phyloP scores from a whole-genome alignment of 37 sponge, comb jelly and placozoan species.

The Chondrilla cf. caribensis region DNA sequence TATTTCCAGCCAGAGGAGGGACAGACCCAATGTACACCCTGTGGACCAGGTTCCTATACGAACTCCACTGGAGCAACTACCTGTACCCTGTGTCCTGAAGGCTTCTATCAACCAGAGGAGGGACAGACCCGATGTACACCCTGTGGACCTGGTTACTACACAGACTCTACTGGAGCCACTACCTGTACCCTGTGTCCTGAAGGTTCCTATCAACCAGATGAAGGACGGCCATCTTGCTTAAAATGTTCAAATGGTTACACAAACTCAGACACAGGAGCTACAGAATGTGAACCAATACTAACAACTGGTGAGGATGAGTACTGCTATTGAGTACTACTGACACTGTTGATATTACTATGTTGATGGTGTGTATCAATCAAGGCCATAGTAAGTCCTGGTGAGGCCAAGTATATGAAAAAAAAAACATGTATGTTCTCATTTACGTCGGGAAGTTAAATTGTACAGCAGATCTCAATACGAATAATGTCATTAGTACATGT shows the following conservation, averaged over 20 bases:
- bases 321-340: no score
- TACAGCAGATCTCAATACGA: no score
- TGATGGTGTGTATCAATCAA: no score
- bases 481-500: no score
- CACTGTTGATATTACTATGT: no score
- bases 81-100: neutral
- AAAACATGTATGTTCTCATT: no score
- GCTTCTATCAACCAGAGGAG: neutral
- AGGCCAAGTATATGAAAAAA: no score
- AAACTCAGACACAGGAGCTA: neutral
- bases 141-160: neutral
- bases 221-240: neutral
- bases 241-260: neutral
- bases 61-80: neutral
- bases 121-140: neutral
- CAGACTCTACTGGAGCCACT: neutral
- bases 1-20: neutral
- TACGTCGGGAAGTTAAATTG: no score
- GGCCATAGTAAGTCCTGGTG: no score
- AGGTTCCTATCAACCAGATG: neutral
- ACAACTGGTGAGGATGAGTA: no score
- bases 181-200: neutral
- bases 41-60: neutral
- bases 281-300: no score
- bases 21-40: neutral